phyloP scores from a whole-genome alignment of 2,797 vertebrate genomes.

The Pagetopsis macropterus region DNA sequence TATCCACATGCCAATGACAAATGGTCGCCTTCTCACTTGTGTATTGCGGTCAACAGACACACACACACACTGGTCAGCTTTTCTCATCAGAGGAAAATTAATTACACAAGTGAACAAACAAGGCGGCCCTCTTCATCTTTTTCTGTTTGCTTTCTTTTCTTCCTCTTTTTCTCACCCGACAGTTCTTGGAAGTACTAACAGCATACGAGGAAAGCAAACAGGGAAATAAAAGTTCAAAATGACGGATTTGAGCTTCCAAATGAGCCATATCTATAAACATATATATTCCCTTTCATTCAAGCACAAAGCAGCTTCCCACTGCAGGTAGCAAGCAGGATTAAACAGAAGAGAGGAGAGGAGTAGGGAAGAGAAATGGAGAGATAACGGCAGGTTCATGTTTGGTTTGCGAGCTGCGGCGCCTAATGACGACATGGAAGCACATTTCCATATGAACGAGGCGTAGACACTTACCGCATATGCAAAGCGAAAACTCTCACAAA shows the following conservation, averaged over 20 bases:
- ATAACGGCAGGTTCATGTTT: conserved; percentile 65
- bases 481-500: conserved; percentile 23
- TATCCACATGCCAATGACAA: conserved; percentile 81
- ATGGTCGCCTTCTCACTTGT: conserved; percentile 49
- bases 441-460: conserved; percentile 78
- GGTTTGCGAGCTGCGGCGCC: conserved; percentile 49
- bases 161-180: not conserved
- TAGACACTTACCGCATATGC: conserved; percentile 31
- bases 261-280: conserved; percentile 66
- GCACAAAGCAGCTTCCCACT: conserved; percentile 49
- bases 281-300: conserved; percentile 71
- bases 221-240: conserved; percentile 1
- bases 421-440: conserved; percentile 59
- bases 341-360: conserved; percentile 46
- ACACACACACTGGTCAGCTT: conserved; percentile 8
- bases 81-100: conserved; percentile 27
- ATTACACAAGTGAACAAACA: conserved; percentile 24
- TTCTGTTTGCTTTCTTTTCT: not conserved
- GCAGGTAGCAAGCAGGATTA: conserved; percentile 62
- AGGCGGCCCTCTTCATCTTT: conserved; percentile 19
- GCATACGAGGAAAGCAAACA: conserved; percentile 13
- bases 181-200: not conserved
- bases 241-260: conserved; percentile 50
- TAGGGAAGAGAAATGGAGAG: conserved; percentile 35
- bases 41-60: conserved; percentile 5